phyloP scores from a whole-genome alignment of 1,140 invertebrate genomes.

The Gonioctena quinquepunctata region DNA sequence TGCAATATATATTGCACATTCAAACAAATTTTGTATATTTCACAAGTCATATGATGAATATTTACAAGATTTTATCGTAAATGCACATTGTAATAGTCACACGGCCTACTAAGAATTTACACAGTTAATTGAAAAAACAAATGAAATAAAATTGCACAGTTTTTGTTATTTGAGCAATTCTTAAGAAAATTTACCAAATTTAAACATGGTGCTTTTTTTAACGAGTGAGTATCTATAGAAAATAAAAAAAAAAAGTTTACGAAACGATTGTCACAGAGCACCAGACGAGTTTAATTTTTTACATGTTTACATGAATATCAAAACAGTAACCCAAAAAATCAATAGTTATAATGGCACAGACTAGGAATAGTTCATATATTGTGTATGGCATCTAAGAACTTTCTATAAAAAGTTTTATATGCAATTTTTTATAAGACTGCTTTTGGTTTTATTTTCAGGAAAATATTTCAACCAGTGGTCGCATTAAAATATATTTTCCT shows the following conservation, averaged over 20 bases:
- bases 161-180: conserved; percentile 36
- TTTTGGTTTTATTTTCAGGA: no score
- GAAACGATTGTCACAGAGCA: conserved; percentile 19
- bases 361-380: not conserved
- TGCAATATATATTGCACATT: conserved; percentile 40
- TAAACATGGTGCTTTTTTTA: conserved; percentile 29
- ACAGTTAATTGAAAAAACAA: conserved; percentile 19
- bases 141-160: conserved; percentile 21
- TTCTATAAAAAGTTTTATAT: not conserved
- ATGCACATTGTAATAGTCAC: conserved; percentile 51
- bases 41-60: conserved; percentile 13
- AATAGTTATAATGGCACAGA: not conserved
- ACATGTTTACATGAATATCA: not conserved
- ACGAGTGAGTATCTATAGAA: conserved; percentile 29
- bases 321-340: not conserved
- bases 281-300: conserved; percentile 6
- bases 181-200: conserved; percentile 7
- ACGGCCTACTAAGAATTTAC: conserved; percentile 38
- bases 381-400: not conserved
- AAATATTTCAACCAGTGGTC: no score
- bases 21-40: conserved; percentile 27
- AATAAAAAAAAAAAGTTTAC: not conserved
- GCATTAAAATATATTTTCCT: no score
- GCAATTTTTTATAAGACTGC: not conserved
- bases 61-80: conserved; percentile 42